Evolutionary conservation across 2,113 vertebrate genomes (phyloP).

Genomic region (Picathartes gymnocephalus): DNA sequence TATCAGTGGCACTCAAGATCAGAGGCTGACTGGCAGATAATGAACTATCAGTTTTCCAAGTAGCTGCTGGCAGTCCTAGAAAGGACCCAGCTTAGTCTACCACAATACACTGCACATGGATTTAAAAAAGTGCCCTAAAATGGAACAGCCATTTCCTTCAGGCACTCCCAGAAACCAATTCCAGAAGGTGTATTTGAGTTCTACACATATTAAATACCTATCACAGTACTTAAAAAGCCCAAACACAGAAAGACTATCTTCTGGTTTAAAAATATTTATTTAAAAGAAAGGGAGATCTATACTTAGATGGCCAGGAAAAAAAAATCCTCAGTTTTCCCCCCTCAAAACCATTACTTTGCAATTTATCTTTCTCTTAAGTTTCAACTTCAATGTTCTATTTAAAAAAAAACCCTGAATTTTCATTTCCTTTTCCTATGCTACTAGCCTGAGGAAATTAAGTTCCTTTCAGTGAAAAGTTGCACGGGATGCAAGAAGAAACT

Average conservation of each 20-base stretch:
- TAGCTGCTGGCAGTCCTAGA: neutral
- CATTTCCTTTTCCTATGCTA: constrained; percentile 7
- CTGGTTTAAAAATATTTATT: constrained; percentile 55
- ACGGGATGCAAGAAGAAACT: constrained; percentile 49
- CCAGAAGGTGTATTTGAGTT: neutral
- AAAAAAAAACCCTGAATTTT: neutral
- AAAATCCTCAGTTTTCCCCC: neutral
- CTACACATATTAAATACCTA: neutral
- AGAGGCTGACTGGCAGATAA: neutral
- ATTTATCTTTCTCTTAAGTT: constrained; percentile 32
- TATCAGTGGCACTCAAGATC: neutral
- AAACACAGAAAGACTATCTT: neutral
- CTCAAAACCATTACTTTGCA: neutral
- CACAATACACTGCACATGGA: neutral
- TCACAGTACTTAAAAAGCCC: neutral
- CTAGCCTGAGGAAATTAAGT: constrained; percentile 38
- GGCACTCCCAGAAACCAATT: neutral
- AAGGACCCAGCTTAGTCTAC: neutral
- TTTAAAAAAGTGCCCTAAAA: neutral
- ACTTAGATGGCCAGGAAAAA: neutral
- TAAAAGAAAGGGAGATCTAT: constrained; percentile 51
- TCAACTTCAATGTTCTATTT: neutral
- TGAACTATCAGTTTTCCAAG: neutral
- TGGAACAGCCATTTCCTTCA: neutral
- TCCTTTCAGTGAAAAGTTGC: constrained; percentile 40